Percentiles rank a stretch among this genome's conserved stretches.
Conservation (phyloP, 2,113 vertebrate genomes). For the Gavia stellata region DNA sequence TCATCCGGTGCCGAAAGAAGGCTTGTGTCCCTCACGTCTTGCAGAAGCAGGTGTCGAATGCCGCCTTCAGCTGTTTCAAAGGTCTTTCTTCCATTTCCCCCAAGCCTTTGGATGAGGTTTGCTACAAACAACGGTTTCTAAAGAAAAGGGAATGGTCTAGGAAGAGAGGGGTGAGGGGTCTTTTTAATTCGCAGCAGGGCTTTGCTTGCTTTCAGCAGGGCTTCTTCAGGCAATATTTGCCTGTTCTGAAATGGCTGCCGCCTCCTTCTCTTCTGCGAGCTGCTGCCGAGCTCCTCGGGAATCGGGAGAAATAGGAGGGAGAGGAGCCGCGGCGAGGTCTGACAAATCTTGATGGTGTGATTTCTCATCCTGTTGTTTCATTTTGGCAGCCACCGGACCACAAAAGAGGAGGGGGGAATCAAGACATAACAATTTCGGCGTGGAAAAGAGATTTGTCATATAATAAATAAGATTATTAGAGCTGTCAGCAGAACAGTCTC, state of each 20-base stretch:
- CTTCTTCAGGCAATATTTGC: background rate
- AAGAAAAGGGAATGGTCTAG: background rate
- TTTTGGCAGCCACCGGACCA: background rate
- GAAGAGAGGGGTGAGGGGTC: background rate
- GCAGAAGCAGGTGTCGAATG: background rate
- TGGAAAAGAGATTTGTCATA: slow-evolving; percentile 13
- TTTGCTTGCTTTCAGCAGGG: background rate
- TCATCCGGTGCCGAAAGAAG: background rate
- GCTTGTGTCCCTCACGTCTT: background rate
- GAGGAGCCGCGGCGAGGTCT: background rate
- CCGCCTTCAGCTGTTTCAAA: background rate
- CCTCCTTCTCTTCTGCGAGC: background rate
- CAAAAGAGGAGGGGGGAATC: background rate
- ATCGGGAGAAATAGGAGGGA: background rate
- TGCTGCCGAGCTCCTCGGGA: background rate
- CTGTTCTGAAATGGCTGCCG: background rate
- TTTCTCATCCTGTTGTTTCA: slow-evolving; percentile 17
- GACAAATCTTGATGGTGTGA: background rate
- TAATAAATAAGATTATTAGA: slow-evolving; percentile 44
- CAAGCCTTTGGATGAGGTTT: background rate
- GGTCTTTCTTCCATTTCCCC: background rate
- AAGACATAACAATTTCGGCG: background rate
- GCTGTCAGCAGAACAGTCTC: slow-evolving; percentile 5
- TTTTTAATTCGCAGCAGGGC: background rate
- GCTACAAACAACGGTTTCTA: background rate